Percentiles rank a stretch among this genome's conserved stretches.
Evolutionary conservation across 2,797 vertebrate genomes (phyloP).

Genomic region (Hephaestus fuliginosus): DNA sequence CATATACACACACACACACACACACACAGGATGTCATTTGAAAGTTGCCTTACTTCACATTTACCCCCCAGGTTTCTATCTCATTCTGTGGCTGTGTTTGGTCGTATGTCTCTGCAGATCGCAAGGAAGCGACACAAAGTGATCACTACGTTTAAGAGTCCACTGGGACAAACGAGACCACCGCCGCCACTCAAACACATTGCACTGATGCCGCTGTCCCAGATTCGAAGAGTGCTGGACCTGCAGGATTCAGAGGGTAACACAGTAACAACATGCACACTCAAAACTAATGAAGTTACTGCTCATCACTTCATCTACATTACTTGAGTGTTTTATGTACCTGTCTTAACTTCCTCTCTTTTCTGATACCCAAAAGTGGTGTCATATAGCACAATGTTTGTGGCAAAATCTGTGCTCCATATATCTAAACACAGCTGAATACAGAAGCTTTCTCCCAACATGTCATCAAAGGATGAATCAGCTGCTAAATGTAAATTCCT

Average conservation of each 20-base stretch:
- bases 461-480: not conserved
- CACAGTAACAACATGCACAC: not conserved
- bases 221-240: constrained; percentile 96
- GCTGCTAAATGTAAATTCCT: not conserved
- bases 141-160: constrained; percentile 96
- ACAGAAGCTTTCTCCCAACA: not conserved
- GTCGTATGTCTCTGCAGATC: constrained; percentile 84
- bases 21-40: not conserved
- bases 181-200: constrained; percentile 96
- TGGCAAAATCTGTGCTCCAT: not conserved
- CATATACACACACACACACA: no score
- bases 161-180: constrained; percentile 91
- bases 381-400: not conserved
- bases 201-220: constrained; percentile 96
- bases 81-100: constrained; percentile 13
- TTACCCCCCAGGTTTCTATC: constrained; percentile 9
- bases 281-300: not conserved
- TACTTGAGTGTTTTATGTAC: not conserved
- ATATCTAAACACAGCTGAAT: not conserved
- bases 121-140: constrained; percentile 97
- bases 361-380: not conserved
- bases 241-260: constrained; percentile 96
- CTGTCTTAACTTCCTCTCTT: not conserved
- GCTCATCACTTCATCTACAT: not conserved
- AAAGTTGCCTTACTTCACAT: constrained; percentile 16